These are phyloP conservation scores for Kryptolebias ocellatus DNA, from an alignment of 2,797 vertebrate species.

Conservation along the genomic window DNA sequence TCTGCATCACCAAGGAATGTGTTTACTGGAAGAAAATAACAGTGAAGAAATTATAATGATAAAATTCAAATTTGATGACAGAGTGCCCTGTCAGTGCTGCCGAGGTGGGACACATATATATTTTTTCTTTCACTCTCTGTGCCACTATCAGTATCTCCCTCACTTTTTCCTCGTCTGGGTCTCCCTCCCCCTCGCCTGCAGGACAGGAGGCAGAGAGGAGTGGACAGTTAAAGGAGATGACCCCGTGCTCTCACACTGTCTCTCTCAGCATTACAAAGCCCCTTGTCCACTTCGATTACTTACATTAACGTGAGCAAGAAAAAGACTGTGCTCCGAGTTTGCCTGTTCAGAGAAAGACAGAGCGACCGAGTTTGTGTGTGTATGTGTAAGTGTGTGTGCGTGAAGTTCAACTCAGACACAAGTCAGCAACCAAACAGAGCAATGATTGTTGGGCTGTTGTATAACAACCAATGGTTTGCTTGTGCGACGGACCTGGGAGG, in stretches of 20 bases:
- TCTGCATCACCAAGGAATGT: constrained; percentile 28
- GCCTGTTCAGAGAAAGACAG: constrained; percentile 37
- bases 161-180: constrained; percentile 16
- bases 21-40: constrained; percentile 39
- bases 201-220: constrained; percentile 67
- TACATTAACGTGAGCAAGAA: constrained; percentile 80
- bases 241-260: constrained; percentile 46
- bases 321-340: constrained; percentile 60
- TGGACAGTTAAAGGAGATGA: constrained; percentile 75
- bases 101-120: constrained; percentile 18
- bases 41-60: constrained; percentile 17
- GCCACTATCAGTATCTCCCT: constrained; percentile 45
- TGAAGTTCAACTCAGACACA: constrained; percentile 48
- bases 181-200: constrained; percentile 43
- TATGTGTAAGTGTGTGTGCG: constrained; percentile 24
- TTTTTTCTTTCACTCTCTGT: constrained; percentile 5
- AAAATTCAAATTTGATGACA: constrained; percentile 22
- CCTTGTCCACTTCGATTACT: constrained; percentile 80
- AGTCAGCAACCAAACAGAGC: constrained; percentile 73
- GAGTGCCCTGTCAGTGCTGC: not conserved
- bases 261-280: constrained; percentile 74
- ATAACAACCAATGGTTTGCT: constrained; percentile 68
- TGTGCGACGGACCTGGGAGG: constrained; percentile 60
- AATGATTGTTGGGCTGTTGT: constrained; percentile 68
- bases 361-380: constrained; percentile 29